Base-by-base conservation (phyloP, 2,113 vertebrate species). In the Scatophagus argus region DNA sequence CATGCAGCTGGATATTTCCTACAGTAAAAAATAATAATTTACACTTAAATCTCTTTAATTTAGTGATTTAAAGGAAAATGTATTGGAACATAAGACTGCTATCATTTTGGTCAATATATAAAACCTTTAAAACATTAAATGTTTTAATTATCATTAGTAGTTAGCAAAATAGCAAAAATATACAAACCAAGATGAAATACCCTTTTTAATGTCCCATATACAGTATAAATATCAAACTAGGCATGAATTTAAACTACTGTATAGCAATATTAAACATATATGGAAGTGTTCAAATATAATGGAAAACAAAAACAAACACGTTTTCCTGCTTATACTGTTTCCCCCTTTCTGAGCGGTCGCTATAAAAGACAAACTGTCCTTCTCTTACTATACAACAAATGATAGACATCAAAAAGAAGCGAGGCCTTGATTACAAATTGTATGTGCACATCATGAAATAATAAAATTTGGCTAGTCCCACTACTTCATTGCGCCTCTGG, bases 141-240 rank as follows among this genome's bases (percentile, higher is more conserved):
- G 90, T 90, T 93, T 54, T 84, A 29, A 67, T 83, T 77, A 76
- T 91, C 54, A 89, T 92, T 93, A 93, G 94, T 95, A 82, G 93
- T 95, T 94, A 95, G 95, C 95, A 96, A 96, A 96, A 96, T 94
- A 95, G 95, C 95, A 96, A 96, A 96, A 97, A 97, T 97, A 97
- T 96, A 98, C 96, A 98, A 95, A 96, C 95, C 92, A 92, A 94
- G 92, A 92, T 87, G 92, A 93, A 90, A 93, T 94, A 94, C 95
- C 94, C 96, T 94, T 95, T 94, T 93, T 93, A 90, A 92, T 90
- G 77, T 94, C 93, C 92, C 95, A 92, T 94, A 94, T 94, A 93
- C 73, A 89, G 77, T 87, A 97, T 96, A 97, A 97, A 98, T 96
- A 97, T 93, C 94, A 92, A 86, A 88, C 94, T 94, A 95, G 92